Evolutionary conservation across 2,797 vertebrate species (phyloP).

Genomic region (Sebastes kiyomatsui): DNA sequence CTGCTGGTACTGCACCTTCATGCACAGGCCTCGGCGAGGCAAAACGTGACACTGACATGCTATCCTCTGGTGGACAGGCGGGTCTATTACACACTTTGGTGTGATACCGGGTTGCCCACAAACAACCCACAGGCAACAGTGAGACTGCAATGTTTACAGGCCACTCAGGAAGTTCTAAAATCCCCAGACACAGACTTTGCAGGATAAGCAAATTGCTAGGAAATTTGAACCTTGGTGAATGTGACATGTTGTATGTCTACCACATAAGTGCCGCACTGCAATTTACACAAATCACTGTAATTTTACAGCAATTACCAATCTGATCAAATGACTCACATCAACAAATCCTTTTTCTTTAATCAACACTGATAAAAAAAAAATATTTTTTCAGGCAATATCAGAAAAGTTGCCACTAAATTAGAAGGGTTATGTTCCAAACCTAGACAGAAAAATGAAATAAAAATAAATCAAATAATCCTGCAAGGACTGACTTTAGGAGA

Average conservation of each 20-base stretch:
- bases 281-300: slow-evolving; percentile 11
- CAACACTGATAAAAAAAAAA: background rate
- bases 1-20: background rate
- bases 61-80: background rate
- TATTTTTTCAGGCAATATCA: background rate
- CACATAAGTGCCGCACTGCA: background rate
- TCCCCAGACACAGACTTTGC: background rate
- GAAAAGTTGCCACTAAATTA: slow-evolving; percentile 1
- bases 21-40: background rate
- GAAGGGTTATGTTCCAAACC: background rate
- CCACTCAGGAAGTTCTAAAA: slow-evolving; percentile 4
- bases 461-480: slow-evolving; percentile 21
- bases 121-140: background rate
- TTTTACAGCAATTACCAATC: slow-evolving; percentile 14
- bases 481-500: slow-evolving; percentile 43
- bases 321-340: slow-evolving; percentile 23
- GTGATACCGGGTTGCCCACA: background rate
- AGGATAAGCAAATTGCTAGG: background rate
- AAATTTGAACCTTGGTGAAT: background rate
- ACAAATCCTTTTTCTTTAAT: background rate
- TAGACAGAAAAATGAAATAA: slow-evolving; percentile 1
- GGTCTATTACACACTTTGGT: background rate
- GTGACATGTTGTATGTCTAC: background rate
- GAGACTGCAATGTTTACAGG: background rate
- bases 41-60: background rate